phyloP scores from a whole-genome alignment of 1,140 invertebrate species.

The Pectinophora gossypiella region DNA sequence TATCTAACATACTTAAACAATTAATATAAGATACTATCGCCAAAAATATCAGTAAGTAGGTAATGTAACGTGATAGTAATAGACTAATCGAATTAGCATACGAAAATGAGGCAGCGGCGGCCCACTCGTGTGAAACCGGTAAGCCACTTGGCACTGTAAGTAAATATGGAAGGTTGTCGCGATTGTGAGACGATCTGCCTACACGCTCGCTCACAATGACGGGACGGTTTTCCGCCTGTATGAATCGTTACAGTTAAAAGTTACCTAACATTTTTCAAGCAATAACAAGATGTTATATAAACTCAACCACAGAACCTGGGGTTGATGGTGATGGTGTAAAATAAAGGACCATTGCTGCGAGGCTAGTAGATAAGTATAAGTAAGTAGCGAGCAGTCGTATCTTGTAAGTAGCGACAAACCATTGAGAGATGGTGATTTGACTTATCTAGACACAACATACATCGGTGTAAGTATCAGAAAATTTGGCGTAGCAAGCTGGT shows the following conservation, averaged over 20 bases:
- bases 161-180: constrained; percentile 70
- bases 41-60: constrained; percentile 12
- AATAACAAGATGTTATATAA: too few relatives aligned
- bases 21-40: constrained; percentile 13
- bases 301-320: too few relatives aligned
- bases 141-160: constrained; percentile 61
- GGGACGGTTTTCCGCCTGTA: background rate
- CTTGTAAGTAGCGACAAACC: too few relatives aligned
- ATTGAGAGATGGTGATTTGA: too few relatives aligned
- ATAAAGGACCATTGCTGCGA: too few relatives aligned
- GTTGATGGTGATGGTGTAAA: too few relatives aligned
- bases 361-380: too few relatives aligned
- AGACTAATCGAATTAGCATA: constrained; percentile 60
- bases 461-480: too few relatives aligned
- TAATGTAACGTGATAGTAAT: constrained; percentile 22
- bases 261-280: background rate
- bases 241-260: background rate
- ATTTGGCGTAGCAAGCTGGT: too few relatives aligned
- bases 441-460: too few relatives aligned
- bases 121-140: constrained; percentile 67
- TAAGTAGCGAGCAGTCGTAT: too few relatives aligned
- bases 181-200: constrained; percentile 66
- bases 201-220: constrained; percentile 22
- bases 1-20: too few relatives aligned
- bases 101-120: constrained; percentile 52